A percentile compares a stretch with the other conserved stretches of the same genome.
Conservation (phyloP, 2,888 invertebrate species). For the Crossocerus cetratus region DNA sequence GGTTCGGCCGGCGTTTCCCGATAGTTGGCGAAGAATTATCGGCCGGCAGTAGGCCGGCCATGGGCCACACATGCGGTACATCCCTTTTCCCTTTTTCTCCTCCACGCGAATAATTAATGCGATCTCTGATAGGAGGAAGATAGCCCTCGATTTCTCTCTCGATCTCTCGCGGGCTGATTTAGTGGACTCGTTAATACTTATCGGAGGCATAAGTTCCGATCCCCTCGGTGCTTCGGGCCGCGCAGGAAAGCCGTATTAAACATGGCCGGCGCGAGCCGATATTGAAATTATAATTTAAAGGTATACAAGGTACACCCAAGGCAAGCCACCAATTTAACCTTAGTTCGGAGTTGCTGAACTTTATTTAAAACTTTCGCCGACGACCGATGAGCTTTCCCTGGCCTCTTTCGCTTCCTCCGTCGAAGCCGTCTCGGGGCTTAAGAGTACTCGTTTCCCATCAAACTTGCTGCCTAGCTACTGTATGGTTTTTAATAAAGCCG, state of each 20-base stretch:
- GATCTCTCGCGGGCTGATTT: background rate
- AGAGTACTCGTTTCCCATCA: conserved; percentile 27
- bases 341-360: conserved; percentile 28
- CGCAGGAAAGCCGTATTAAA: conserved; percentile 11
- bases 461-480: conserved; percentile 33
- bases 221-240: conserved; percentile 9
- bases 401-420: no score
- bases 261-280: conserved; percentile 19
- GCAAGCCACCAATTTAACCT: conserved; percentile 37
- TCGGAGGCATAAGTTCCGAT: conserved; percentile 1
- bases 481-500: conserved; percentile 42
- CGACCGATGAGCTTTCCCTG: conserved; percentile 21
- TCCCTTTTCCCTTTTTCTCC: no score
- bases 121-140: background rate
- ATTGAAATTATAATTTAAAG: conserved; percentile 31
- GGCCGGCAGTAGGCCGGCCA: conserved; percentile 8
- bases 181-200: background rate
- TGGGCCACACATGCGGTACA: no score
- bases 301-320: background rate
- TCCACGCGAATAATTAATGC: background rate
- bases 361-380: conserved; percentile 41
- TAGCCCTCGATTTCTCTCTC: background rate
- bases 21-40: conserved; percentile 27
- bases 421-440: background rate
- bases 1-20: conserved; percentile 7